Conservation (phyloP, 2,797 vertebrate genomes). For the Sebastes diaconus region DNA sequence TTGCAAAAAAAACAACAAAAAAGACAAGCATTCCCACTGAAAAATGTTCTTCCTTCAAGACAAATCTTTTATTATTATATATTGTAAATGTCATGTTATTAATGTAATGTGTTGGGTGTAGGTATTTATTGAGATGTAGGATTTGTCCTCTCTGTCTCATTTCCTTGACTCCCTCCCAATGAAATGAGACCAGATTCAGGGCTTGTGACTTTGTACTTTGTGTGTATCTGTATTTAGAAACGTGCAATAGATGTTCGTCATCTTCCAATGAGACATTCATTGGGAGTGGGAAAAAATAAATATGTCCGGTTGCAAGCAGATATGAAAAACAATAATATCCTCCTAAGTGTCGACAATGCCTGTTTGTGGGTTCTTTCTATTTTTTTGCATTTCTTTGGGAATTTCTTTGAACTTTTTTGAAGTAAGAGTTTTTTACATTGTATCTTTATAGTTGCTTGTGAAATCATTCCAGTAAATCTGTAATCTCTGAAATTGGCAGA, state of each 20-base stretch:
- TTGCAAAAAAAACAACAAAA: conserved; percentile 80
- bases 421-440: conserved; percentile 88
- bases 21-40: conserved; percentile 82
- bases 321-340: conserved; percentile 83
- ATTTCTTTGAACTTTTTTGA: conserved; percentile 80
- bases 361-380: conserved; percentile 79
- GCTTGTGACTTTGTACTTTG: conserved; percentile 82
- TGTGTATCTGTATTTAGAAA: conserved; percentile 85
- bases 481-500: conserved; percentile 79
- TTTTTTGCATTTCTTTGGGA: conserved; percentile 75
- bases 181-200: conserved; percentile 83
- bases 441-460: conserved; percentile 88
- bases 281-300: conserved; percentile 78
- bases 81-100: conserved; percentile 91
- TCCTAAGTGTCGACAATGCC: conserved; percentile 85
- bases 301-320: conserved; percentile 80
- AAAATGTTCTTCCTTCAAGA: conserved; percentile 89
- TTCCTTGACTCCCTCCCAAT: conserved; percentile 88
- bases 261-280: conserved; percentile 82
- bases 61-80: conserved; percentile 87
- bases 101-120: conserved; percentile 89
- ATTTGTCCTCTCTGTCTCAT: conserved; percentile 77
- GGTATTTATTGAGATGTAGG: conserved; percentile 81
- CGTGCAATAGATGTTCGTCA: conserved; percentile 85
- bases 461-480: conserved; percentile 87